Base-by-base conservation (phyloP, 2,888 invertebrate species). In the Sialis fuliginosa region DNA sequence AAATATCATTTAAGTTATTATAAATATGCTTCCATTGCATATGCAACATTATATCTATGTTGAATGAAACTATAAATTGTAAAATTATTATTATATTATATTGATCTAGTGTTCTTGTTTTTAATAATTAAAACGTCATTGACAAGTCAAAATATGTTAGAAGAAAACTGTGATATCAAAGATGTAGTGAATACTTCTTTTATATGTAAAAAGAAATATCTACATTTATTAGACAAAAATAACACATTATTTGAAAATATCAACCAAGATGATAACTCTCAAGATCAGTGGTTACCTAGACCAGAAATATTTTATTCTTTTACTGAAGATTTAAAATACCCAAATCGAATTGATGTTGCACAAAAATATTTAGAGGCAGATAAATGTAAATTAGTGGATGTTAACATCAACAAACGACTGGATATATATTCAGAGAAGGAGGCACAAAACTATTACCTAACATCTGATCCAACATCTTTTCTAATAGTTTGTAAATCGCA, bases 401-500 rank as follows among this genome's bases (percentile, higher is more conserved):
- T 22, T 2, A 22, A 22, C 4, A 22, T 22, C 22, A 22, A 22
- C 4, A 22, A 22, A 22, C 22, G 22, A 42, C n/a, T 44, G 22
- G 59, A 69, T 52, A 55, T 63, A 7, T 76, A 74, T 64, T 67
- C 67, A 39, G 73, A 75, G 54, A 60, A 66, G 53, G 69, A 69
- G 52, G 69, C 72, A 2, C 72, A 71, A 57, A 61, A 66, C 51
- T 57, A 63, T 32, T 72, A 67, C 52, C 59, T 79, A 6, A 56
- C 57, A 39, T 60, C 63, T 2, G 68, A 67, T 48, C 77, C 80
- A 6, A 65, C 70, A 6, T 72, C 69, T 44, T 79, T 75, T 56
- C 55, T 75, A 39, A 70, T 80, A 51, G 55, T 77, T 31, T 71
- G 77, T 1, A 79, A 79, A 64, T 73, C 75, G 1, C 73, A 70